Percentiles rank a stretch among this genome's conserved stretches.
phyloP scores from a whole-genome alignment of 2,888 invertebrate genomes.

The Philereme transversata region DNA sequence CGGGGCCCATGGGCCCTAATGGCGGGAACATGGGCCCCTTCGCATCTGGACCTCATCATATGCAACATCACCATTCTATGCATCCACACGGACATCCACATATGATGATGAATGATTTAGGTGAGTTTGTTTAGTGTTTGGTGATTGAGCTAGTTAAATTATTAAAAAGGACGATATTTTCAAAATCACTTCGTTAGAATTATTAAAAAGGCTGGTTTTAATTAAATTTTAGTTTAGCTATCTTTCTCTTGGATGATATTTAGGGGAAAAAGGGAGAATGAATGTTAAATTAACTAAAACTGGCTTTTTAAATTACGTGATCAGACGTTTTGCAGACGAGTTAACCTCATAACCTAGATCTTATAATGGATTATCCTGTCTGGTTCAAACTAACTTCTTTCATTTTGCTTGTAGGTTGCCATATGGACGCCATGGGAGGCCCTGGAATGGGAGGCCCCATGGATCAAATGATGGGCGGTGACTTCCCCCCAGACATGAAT shows the following conservation, averaged over 20 bases:
- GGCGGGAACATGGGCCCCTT: slow-evolving; percentile 70
- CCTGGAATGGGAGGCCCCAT: slow-evolving; percentile 81
- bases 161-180: too few species aligned
- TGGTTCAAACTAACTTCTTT: not conserved
- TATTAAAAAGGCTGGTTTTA: too few species aligned
- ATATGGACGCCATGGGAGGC: slow-evolving; percentile 80
- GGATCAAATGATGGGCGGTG: slow-evolving; percentile 82
- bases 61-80: slow-evolving; percentile 78
- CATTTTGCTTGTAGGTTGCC: slow-evolving; percentile 64
- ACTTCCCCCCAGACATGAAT: slow-evolving; percentile 81
- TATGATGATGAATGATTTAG: slow-evolving; percentile 82
- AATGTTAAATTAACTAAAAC: too few species aligned
- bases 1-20: slow-evolving; percentile 69
- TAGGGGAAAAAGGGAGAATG: too few species aligned
- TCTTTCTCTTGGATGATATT: too few species aligned
- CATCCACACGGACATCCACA: slow-evolving; percentile 78
- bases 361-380: too few species aligned
- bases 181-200: too few species aligned
- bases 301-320: too few species aligned
- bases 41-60: slow-evolving; percentile 71
- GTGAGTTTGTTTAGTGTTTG: slow-evolving; percentile 43
- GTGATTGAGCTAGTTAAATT: too few species aligned
- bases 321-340: too few species aligned
- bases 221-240: too few species aligned
- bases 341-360: too few species aligned